Percentiles rank a stretch among this genome's conserved stretches.
Conservation (phyloP, 2,797 vertebrate genomes). For the Avahi laniger region DNA sequence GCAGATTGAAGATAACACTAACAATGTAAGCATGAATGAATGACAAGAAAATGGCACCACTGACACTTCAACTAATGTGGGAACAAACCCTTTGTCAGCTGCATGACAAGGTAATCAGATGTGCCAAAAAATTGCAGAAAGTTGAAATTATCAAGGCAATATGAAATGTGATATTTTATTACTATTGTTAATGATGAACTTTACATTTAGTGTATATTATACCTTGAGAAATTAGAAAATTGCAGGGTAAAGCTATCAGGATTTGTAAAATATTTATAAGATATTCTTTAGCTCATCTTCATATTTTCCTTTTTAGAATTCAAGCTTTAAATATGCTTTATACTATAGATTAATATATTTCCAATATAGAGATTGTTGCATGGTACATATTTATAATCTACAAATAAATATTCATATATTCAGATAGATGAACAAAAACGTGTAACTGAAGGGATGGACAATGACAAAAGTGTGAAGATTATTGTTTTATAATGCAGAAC, state of each 20-base stretch:
- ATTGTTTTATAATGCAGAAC: neutral
- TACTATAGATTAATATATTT: neutral
- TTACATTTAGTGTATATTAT: neutral
- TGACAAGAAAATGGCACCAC: conserved; percentile 46
- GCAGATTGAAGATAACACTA: conserved; percentile 6
- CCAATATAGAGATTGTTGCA: neutral
- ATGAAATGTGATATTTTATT: conserved; percentile 40
- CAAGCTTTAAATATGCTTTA: neutral
- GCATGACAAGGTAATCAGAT: conserved; percentile 6
- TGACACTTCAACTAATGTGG: conserved; percentile 12
- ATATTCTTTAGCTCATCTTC: neutral
- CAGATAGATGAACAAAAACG: neutral
- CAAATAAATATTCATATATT: neutral
- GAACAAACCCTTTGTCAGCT: conserved; percentile 17
- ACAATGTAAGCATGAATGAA: conserved; percentile 16
- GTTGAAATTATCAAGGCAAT: conserved; percentile 29
- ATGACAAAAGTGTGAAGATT: neutral
- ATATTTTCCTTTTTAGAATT: neutral
- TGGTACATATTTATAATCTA: neutral
- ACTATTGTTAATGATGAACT: neutral
- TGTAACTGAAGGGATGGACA: neutral
- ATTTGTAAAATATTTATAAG: conserved; percentile 7
- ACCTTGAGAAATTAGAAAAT: conserved; percentile 9
- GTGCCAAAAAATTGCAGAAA: neutral
- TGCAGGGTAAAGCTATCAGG: neutral